phyloP scores from a whole-genome alignment of 2,888 invertebrate genomes.

The Drosophila rellima region DNA sequence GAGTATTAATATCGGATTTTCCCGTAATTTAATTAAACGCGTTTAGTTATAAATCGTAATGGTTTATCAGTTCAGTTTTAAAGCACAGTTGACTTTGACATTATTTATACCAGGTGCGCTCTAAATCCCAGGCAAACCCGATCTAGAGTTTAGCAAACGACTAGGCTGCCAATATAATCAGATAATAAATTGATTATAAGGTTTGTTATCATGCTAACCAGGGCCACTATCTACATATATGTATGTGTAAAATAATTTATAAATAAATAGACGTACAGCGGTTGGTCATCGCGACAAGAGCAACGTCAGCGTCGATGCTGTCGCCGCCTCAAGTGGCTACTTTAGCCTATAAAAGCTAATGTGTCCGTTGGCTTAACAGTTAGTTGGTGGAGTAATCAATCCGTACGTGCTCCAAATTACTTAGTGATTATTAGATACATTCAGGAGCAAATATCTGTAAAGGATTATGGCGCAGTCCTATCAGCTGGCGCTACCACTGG shows the following conservation, averaged over 20 bases:
- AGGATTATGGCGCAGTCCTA: constrained; percentile 50
- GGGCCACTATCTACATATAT: constrained; percentile 24
- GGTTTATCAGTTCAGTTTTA: constrained; percentile 39
- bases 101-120: constrained; percentile 39
- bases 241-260: constrained; percentile 36
- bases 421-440: constrained; percentile 9
- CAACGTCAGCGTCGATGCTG: constrained; percentile 26
- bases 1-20: constrained; percentile 26
- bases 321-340: constrained; percentile 33
- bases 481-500: constrained; percentile 22
- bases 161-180: constrained; percentile 14
- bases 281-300: constrained; percentile 25
- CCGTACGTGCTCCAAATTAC: constrained; percentile 15
- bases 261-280: constrained; percentile 35
- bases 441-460: neutral
- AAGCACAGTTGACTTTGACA: constrained; percentile 39
- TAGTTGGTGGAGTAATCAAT: constrained; percentile 47
- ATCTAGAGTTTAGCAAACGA: neutral
- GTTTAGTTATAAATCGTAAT: constrained; percentile 41
- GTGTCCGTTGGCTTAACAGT: constrained; percentile 37
- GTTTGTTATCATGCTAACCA: constrained; percentile 47
- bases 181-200: constrained; percentile 52
- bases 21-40: constrained; percentile 40
- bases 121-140: constrained; percentile 50
- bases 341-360: constrained; percentile 60